Evolutionary conservation across 2,797 vertebrate genomes (phyloP).

Genomic region (Tragelaphus eurycerus): DNA sequence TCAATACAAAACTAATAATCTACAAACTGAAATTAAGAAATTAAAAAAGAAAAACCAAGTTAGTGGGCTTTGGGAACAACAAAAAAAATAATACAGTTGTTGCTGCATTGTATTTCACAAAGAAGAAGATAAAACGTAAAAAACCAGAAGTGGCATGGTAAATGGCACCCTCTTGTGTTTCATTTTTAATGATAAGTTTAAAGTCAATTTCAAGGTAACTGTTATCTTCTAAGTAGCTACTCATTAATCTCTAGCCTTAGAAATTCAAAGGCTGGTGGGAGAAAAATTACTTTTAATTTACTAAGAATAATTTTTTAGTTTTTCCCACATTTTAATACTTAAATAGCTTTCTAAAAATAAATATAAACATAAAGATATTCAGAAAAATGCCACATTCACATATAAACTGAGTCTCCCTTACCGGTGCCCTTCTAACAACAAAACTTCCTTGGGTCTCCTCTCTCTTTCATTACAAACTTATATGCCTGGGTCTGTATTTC

Average conservation of each 20-base stretch:
- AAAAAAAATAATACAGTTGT: background rate
- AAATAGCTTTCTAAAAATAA: background rate
- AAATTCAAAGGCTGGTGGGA: background rate
- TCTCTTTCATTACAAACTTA: background rate
- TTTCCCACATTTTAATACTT: conserved; percentile 36
- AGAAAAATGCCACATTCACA: background rate
- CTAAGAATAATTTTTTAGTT: conserved; percentile 14
- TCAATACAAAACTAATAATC: background rate
- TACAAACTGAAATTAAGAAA: background rate
- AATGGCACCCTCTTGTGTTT: conserved; percentile 62
- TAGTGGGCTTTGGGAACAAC: background rate
- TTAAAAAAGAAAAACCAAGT: background rate
- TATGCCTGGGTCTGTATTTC: background rate
- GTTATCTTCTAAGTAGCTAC: background rate
- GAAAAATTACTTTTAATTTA: conserved; percentile 36
- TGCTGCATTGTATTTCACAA: conserved; percentile 15
- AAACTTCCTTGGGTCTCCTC: background rate
- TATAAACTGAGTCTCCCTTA: background rate
- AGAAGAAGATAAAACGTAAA: background rate
- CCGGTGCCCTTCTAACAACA: background rate
- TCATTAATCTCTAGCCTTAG: background rate
- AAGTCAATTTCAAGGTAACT: background rate
- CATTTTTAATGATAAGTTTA: conserved; percentile 5
- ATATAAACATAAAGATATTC: background rate
- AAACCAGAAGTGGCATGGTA: background rate